Percentiles rank a stretch among this genome's conserved stretches.
Conservation (phyloP, 2,113 vertebrate genomes). For the Plotosus lineatus region DNA sequence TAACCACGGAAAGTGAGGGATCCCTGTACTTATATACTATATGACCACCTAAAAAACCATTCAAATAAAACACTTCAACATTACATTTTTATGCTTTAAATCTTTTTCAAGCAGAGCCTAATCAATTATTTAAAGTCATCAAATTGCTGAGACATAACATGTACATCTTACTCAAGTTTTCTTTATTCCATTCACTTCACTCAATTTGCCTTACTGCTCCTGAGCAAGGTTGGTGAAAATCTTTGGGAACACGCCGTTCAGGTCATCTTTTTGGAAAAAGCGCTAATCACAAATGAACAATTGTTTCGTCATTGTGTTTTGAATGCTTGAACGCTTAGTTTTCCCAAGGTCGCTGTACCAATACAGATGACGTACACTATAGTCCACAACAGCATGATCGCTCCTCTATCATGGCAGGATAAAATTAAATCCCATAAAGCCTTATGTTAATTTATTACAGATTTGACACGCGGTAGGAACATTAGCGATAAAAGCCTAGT, state of each 20-base stretch:
- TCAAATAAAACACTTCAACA: no score
- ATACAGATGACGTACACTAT: background rate
- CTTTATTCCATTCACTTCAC: background rate
- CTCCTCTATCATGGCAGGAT: background rate
- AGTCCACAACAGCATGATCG: background rate
- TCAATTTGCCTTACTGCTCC: background rate
- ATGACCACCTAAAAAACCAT: no score
- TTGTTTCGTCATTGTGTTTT: background rate
- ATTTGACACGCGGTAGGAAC: background rate
- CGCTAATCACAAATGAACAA: background rate
- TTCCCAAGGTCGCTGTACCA: background rate
- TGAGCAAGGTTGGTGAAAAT: background rate
- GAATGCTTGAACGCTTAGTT: background rate
- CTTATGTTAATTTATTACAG: background rate
- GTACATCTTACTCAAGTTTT: background rate
- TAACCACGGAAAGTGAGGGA: no score
- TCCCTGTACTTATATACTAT: no score
- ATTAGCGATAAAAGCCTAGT: conserved; percentile 21
- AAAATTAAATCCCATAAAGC: conserved; percentile 30
- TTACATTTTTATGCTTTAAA: no score
- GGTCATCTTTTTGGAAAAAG: background rate
- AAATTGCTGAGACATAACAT: no score
- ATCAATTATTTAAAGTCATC: no score
- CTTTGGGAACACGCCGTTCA: background rate
- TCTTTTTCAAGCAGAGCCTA: no score